Evolutionary conservation across 1,140 invertebrate species (phyloP), one percentile per base, ranked within the genome.

Genomic region (Zaprionus kolodkinae): DNA sequence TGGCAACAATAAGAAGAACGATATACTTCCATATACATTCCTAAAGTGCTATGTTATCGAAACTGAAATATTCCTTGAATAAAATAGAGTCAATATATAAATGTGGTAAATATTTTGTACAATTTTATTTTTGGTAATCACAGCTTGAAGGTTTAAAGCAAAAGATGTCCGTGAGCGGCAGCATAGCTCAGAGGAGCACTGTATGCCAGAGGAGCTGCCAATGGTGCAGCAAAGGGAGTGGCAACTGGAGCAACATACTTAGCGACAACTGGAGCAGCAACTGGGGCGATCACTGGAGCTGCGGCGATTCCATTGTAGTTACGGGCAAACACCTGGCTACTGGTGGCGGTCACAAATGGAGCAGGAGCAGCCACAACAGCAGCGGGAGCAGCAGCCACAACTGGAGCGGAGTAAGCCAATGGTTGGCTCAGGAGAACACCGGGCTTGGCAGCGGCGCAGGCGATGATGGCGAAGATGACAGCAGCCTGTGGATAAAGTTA

Each of bases 301-400:
- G 78, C 12, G 0, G 92, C 91, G 35, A 92, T 91, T 17, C 92
- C 93, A 78, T 93, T 93, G 70, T 79, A 93, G 74, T 93, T 93
- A 61, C 93, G 91, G 50, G 93, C 92, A 72, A 93, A 66, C 57
- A 92, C 91, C 77, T 94, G 93, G 35, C 92, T 93, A 52, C 93
- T 93, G 11, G 82, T 91, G 30, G 93, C 93, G 15, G 93, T 93
- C 35, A 93, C 76, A 13, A 90, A 76, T 7, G 92, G 92, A 50
- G 91, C 79, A 56, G 81, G 81, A 11, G 81, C 81, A 17, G 89
- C 79, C 0, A 87, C 74, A 9, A 92, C 72, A n/a, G 91, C 89
- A 6, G 72, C 71, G 0, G 87, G 87, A 7, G 91, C 76, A 21
- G 83, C 81, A 0, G 78, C 76, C 6, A 92, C 76, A 17, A 91